Conservation (phyloP, 2,113 vertebrate species). For the Mixornis gularis region DNA sequence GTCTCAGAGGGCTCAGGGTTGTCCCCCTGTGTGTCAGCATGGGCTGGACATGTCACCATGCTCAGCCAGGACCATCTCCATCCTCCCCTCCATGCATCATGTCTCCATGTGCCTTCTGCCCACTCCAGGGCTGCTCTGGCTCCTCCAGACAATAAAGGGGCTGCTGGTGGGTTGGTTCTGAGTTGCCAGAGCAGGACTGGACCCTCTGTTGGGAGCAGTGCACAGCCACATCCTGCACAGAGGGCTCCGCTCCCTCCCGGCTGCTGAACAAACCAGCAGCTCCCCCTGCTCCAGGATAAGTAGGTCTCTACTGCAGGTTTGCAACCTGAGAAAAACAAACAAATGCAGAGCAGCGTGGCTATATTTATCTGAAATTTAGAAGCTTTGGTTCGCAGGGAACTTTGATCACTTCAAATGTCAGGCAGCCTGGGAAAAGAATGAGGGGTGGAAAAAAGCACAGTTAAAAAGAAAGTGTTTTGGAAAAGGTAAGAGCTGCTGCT, state of each 20-base stretch:
- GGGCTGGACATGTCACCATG: not conserved
- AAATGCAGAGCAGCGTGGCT: not conserved
- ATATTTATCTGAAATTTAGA: conserved; percentile 44
- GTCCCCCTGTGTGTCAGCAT: not conserved
- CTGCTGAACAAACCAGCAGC: not conserved
- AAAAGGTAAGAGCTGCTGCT: not conserved
- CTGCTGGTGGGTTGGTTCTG: not conserved
- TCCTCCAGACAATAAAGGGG: not conserved
- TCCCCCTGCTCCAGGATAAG: conserved; percentile 2
- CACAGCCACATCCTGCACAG: accelerated
- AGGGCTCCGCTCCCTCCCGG: not conserved
- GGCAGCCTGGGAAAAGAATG: not conserved
- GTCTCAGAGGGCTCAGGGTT: not conserved
- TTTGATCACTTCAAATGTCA: conserved; percentile 54
- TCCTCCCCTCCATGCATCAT: not conserved
- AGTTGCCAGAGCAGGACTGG: not conserved
- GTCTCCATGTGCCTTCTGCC: not conserved
- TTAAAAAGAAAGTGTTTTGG: not conserved
- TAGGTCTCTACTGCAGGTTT: conserved; percentile 35
- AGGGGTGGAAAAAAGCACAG: not conserved
- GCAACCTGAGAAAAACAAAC: conserved; percentile 35
- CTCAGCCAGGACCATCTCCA: not conserved
- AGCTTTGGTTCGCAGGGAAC: not conserved
- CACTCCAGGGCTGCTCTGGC: not conserved
- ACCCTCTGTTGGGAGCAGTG: accelerated